Evolutionary conservation across 2,888 invertebrate genomes (phyloP), one percentile per base, ranked within the genome.

Genomic region (Escarpia spicata): DNA sequence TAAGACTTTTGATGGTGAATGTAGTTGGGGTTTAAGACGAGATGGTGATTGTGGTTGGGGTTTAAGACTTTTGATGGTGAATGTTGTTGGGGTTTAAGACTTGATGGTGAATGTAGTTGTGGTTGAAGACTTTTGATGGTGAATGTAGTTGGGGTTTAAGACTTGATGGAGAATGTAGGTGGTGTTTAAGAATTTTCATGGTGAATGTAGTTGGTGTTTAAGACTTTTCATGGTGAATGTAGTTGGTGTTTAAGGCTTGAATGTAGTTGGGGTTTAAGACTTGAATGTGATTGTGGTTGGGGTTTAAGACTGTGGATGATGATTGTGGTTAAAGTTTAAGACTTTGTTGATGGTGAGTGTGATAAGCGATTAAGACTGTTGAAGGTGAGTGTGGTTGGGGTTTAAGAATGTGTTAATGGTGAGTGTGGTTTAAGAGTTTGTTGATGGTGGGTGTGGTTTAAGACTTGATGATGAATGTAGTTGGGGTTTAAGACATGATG

Each of bases 121-220:
- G 52, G 9, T 12, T 52, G 2, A 52, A 9, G 12, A 52, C 52
- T 52, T 37, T 91, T 12, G 93, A 93, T 45, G 92, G 60, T n/a
- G 15, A 75, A 45, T 91, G 91, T 91, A 10, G 10, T 10, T 45
- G 10, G 45, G 3, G 37, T 19, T 91, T 45, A 43, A 91, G 31
- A 19, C 19, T 12, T 91, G 4, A 90, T 90, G 43, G 90, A 10
- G 31, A 31, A 10, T 75, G n/a, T 19, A 10, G 6, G 0, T 45
- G 45, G 6, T 4, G n/a, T n/a, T 75, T 75, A 75, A 75, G n/a
- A 26, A 3, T 19, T 75, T 26, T 6, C n/a, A 75, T 75, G n/a
- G 75, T 26, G 19, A 75, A 26, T 75, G 75, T 75, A 26, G n/a
- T 75, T 26, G 6, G 19, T 6, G 3, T 1, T 15, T 75, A 52